A percentile compares a stretch with the other conserved stretches of the same genome.
Conservation (phyloP, 2,888 invertebrate genomes). For the Catotricha subobsoleta region DNA sequence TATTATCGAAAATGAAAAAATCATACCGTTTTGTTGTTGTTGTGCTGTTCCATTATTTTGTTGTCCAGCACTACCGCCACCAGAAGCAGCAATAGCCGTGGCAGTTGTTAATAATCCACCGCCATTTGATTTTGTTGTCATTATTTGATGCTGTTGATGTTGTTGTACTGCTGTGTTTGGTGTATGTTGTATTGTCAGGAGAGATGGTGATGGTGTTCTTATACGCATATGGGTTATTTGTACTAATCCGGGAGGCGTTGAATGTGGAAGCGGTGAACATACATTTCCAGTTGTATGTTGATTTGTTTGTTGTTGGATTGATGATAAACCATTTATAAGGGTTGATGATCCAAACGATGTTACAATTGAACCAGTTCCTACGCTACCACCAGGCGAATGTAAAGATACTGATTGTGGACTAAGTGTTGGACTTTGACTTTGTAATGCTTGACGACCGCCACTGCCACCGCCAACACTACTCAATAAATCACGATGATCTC, state of each 20-base stretch:
- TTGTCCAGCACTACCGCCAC: background rate
- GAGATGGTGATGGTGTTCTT: slow-evolving; percentile 35
- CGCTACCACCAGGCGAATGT: slow-evolving; percentile 33
- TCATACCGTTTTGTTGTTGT: slow-evolving; percentile 11
- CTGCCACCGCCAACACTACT: no score
- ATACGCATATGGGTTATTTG: slow-evolving; percentile 33
- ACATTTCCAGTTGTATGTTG: slow-evolving; percentile 12
- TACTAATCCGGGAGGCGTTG: slow-evolving; percentile 32
- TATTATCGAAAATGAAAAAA: background rate
- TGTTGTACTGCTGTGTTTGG: slow-evolving; percentile 6
- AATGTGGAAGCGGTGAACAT: slow-evolving; percentile 22
- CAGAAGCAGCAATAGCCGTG: slow-evolving; percentile 8
- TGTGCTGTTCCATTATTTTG: slow-evolving; percentile 6
- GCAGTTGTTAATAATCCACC: slow-evolving; percentile 28
- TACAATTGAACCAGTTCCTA: background rate
- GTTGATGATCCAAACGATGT: slow-evolving; percentile 1
- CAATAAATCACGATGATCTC: slow-evolving; percentile 15
- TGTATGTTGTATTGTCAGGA: slow-evolving; percentile 27
- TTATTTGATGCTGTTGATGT: slow-evolving; percentile 19
- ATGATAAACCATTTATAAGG: background rate
- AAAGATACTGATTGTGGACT: slow-evolving; percentile 45
- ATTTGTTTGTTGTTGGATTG: background rate
- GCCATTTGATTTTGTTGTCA: slow-evolving; percentile 22
- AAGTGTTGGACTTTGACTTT: slow-evolving; percentile 38
- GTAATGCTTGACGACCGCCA: slow-evolving; percentile 3